Evolutionary conservation across 2,797 vertebrate genomes (phyloP).

Genomic region (Sphenodon punctatus): DNA sequence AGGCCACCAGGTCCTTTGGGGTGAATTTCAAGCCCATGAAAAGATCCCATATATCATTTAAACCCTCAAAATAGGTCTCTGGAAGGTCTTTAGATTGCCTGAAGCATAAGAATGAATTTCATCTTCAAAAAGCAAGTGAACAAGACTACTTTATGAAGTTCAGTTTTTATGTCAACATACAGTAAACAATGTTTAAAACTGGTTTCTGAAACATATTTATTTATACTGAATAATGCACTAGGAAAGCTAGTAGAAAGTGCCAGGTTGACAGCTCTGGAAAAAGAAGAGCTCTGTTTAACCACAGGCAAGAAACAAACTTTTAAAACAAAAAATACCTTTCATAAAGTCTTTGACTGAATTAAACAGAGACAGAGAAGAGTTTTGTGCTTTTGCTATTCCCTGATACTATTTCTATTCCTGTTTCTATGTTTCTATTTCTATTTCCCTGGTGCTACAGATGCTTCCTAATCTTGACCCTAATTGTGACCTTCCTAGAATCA

Average conservation of each 20-base stretch:
- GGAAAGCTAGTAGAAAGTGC: not conserved
- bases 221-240: conserved; percentile 9
- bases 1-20: conserved; percentile 10
- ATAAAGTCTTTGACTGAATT: not conserved
- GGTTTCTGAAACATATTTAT: conserved; percentile 1
- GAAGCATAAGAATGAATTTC: conserved; percentile 14
- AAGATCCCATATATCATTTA: not conserved
- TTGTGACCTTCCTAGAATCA: not conserved
- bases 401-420: no score
- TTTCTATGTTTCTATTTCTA: no score
- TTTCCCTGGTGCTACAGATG: not conserved
- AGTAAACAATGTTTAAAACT: conserved; percentile 27
- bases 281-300: conserved; percentile 10
- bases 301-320: conserved; percentile 30
- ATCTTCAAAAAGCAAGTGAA: conserved; percentile 27
- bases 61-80: not conserved
- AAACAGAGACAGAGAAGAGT: not conserved
- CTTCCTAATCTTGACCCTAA: conserved; percentile 17
- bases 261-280: not conserved
- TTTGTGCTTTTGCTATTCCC: not conserved
- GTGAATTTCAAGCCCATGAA: not conserved
- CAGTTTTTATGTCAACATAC: conserved; percentile 28
- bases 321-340: not conserved
- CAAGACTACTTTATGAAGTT: conserved; percentile 7
- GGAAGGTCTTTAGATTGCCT: no score